Evolutionary conservation across 1,140 invertebrate species (phyloP).

Genomic region (Chrysopa pallens): DNA sequence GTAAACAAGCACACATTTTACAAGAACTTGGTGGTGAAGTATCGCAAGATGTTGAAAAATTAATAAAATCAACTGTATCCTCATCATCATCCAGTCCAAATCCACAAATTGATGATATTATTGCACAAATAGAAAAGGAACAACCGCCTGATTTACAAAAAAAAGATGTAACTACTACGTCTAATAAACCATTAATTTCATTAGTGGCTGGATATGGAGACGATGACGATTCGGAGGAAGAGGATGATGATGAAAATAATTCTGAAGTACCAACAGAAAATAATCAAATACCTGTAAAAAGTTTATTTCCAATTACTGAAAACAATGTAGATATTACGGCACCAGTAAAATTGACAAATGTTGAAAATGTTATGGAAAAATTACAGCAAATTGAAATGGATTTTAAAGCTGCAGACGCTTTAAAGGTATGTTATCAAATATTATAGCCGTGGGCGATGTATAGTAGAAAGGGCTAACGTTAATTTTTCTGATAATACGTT

Average conservation of each 20-base stretch:
- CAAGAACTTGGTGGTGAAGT: slow-evolving; percentile 23
- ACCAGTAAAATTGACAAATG: neutral
- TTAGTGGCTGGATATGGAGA: slow-evolving; percentile 36
- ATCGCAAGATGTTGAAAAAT: slow-evolving; percentile 12
- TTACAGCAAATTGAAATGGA: too few species aligned
- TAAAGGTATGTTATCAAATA: too few species aligned
- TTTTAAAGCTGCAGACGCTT: too few species aligned
- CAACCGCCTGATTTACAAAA: neutral
- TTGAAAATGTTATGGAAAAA: too few species aligned
- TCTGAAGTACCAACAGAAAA: slow-evolving; percentile 3
- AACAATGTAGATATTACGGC: slow-evolving; percentile 15
- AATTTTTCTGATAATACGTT: too few species aligned
- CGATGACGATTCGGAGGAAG: slow-evolving; percentile 32
- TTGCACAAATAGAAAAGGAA: too few species aligned
- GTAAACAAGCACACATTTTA: slow-evolving; percentile 22
- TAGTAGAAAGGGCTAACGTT: too few species aligned
- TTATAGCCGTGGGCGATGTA: too few species aligned
- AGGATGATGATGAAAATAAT: slow-evolving; percentile 9
- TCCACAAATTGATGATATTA: too few species aligned
- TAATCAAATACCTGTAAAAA: neutral
- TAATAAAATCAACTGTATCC: neutral
- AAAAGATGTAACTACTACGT: slow-evolving; percentile 6
- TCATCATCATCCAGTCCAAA: too few species aligned
- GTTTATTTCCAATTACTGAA: slow-evolving; percentile 26
- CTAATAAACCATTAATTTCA: slow-evolving; percentile 21